These are phyloP conservation scores for Aegithalos caudatus DNA, from an alignment of 2,113 vertebrate genomes.

Conservation along the genomic window DNA sequence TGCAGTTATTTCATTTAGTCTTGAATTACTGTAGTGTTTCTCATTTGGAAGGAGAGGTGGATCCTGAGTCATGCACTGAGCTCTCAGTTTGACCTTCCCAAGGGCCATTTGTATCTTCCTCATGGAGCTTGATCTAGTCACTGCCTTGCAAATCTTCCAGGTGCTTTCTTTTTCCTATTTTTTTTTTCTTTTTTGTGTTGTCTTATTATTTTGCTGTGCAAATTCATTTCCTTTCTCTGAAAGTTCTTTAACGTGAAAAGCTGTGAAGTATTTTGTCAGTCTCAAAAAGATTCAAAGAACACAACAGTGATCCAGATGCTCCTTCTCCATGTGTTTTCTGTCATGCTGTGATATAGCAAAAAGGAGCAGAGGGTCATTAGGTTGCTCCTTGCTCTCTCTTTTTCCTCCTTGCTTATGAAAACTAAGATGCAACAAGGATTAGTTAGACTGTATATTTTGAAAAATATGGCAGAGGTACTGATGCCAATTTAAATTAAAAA, in stretches of 20 bases:
- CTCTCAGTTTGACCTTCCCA: not conserved
- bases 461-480: not conserved
- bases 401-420: not conserved
- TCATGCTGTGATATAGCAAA: not conserved
- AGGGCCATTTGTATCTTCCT: not conserved
- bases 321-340: not conserved
- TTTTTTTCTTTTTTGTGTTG: not conserved
- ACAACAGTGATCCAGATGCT: not conserved
- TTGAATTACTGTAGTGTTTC: not conserved
- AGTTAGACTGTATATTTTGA: not conserved
- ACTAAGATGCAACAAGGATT: constrained; percentile 15
- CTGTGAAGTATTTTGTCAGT: not conserved
- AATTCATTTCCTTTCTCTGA: not conserved
- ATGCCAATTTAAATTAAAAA: not conserved
- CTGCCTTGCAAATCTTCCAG: not conserved
- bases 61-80: not conserved
- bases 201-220: not conserved
- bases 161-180: not conserved
- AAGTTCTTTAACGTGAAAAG: not conserved
- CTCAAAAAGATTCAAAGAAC: not conserved
- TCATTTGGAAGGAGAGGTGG: not conserved
- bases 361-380: not conserved
- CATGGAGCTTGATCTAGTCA: not conserved
- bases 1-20: not conserved
- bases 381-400: not conserved